These are phyloP conservation scores for Emydura subglobosa DNA, from an alignment of 2,113 vertebrate species.

Conservation along the genomic window DNA sequence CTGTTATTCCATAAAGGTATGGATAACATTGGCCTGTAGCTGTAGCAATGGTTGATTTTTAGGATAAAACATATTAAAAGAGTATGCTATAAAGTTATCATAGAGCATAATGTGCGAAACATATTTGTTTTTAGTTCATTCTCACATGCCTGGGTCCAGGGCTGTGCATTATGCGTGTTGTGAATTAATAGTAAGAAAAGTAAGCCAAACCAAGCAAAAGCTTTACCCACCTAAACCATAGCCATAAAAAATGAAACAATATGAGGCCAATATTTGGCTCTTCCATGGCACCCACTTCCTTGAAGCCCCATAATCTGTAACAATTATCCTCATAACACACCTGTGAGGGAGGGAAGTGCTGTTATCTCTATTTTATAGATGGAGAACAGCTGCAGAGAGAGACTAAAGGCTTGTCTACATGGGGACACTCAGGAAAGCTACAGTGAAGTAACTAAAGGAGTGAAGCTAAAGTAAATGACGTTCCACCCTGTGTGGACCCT, in stretches of 20 bases:
- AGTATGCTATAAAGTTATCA: not conserved
- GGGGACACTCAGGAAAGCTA: fast-evolving
- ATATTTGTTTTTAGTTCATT: not conserved
- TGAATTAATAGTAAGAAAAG: not conserved
- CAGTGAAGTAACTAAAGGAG: not conserved
- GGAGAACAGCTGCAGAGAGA: not conserved
- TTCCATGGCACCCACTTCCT: not conserved
- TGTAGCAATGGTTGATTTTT: not conserved
- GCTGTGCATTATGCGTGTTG: not conserved
- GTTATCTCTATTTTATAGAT: not conserved
- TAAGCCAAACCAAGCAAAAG: not conserved
- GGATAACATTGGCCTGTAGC: not conserved
- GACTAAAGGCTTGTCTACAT: not conserved
- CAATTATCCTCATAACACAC: not conserved
- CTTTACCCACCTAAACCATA: not conserved
- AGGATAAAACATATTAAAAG: not conserved
- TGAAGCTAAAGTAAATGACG: not conserved
- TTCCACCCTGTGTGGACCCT: fast-evolving
- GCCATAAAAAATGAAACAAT: too few species aligned
- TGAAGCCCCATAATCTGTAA: not conserved
- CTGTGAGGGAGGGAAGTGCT: too few species aligned
- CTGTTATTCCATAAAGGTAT: not conserved
- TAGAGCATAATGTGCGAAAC: not conserved
- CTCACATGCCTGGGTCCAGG: not conserved
- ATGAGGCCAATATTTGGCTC: not conserved